phyloP scores from a whole-genome alignment of 2,113 vertebrate species.

The Malurus cyaneus region DNA sequence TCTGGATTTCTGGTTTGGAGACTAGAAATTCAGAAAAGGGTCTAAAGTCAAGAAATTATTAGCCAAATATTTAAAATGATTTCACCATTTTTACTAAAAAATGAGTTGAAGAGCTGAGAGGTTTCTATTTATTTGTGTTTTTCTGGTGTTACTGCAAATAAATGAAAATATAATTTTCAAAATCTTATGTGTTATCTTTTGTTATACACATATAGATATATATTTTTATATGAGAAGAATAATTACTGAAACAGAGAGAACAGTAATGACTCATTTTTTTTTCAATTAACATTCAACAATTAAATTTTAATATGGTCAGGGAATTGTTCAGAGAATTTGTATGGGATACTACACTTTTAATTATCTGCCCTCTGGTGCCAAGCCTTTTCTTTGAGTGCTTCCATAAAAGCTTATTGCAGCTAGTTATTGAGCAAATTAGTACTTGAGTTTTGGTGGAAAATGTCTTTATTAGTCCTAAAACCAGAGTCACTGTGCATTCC shows the following conservation, averaged over 20 bases:
- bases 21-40: neutral
- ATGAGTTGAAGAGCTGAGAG: neutral
- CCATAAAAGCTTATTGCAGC: constrained; percentile 84
- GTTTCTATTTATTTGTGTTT: neutral
- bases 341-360: constrained; percentile 81
- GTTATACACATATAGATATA: neutral
- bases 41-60: neutral
- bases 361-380: constrained; percentile 83
- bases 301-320: constrained; percentile 84
- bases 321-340: constrained; percentile 83
- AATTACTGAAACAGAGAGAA: constrained; percentile 75
- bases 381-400: constrained; percentile 79
- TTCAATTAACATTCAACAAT: constrained; percentile 85
- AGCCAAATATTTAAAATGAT: neutral
- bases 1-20: neutral
- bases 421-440: constrained; percentile 85
- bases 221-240: constrained; percentile 72
- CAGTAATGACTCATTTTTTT: constrained; percentile 73
- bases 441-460: constrained; percentile 85
- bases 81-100: neutral
- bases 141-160: neutral
- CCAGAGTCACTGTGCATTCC: constrained; percentile 88
- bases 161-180: neutral
- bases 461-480: constrained; percentile 92
- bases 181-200: constrained; percentile 18